These are phyloP conservation scores for Asarcornis scutulata DNA, from an alignment of 2,113 vertebrate species.

Conservation along the genomic window DNA sequence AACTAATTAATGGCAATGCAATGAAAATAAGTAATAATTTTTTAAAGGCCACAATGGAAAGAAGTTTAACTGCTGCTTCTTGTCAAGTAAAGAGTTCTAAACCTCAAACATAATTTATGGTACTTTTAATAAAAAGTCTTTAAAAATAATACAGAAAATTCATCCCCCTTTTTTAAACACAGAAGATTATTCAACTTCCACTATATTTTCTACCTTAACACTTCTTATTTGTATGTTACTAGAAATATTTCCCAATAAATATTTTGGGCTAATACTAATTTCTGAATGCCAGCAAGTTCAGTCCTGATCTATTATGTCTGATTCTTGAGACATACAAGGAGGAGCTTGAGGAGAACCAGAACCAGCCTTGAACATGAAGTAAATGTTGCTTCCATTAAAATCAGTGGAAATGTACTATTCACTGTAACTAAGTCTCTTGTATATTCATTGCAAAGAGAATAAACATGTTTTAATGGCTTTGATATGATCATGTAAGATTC, in stretches of 20 bases:
- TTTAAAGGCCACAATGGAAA: not conserved
- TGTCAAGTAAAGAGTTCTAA: not conserved
- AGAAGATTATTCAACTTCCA: not conserved
- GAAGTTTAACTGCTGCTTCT: not conserved
- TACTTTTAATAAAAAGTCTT: not conserved
- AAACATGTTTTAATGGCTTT: not conserved
- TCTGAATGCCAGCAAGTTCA: not conserved
- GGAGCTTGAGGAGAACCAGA: not conserved
- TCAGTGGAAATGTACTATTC: not conserved
- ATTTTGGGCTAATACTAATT: not conserved
- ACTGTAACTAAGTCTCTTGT: not conserved
- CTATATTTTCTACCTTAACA: not conserved
- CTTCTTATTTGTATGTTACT: not conserved
- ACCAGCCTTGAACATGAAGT: not conserved
- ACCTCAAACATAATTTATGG: not conserved
- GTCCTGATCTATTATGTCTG: not conserved
- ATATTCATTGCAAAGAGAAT: not conserved
- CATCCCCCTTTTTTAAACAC: not conserved
- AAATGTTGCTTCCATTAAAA: not conserved
- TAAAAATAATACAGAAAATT: not conserved
- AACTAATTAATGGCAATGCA: conserved; percentile 7
- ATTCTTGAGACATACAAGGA: not conserved
- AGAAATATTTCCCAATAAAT: not conserved
- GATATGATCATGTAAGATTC: not conserved
- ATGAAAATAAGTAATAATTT: not conserved